A percentile compares a stretch with the other conserved stretches of the same genome.
These are phyloP conservation scores for Lithosia quadra DNA, from an alignment of 2,888 invertebrate genomes.

Conservation along the genomic window DNA sequence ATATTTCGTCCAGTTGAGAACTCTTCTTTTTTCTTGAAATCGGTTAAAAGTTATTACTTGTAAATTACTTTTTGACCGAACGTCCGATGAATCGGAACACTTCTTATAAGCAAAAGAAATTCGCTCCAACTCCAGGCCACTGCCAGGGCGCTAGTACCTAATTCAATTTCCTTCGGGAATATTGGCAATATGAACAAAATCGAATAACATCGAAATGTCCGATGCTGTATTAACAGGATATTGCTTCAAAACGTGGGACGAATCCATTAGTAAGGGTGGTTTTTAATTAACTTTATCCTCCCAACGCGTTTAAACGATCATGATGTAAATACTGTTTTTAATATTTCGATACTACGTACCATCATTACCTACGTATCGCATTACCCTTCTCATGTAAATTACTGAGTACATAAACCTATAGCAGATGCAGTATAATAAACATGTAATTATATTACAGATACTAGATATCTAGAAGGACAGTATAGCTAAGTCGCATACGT, in stretches of 20 bases:
- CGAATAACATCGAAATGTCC: constrained; percentile 60
- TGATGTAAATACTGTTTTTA: constrained; percentile 33
- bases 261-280: constrained; percentile 63
- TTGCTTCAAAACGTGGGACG: constrained; percentile 61
- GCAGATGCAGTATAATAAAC: constrained; percentile 21
- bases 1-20: no score
- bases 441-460: constrained; percentile 40
- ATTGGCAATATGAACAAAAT: constrained; percentile 71
- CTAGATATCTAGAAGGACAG: constrained; percentile 28
- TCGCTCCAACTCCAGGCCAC: constrained; percentile 36
- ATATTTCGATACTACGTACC: constrained; percentile 26
- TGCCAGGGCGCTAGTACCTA: constrained; percentile 59
- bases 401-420: not conserved
- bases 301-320: constrained; percentile 42
- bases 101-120: constrained; percentile 48
- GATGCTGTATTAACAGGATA: constrained; percentile 65
- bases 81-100: constrained; percentile 28
- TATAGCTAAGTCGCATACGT: constrained; percentile 25
- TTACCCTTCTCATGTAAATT: constrained; percentile 10
- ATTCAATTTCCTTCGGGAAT: constrained; percentile 71
- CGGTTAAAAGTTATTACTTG: constrained; percentile 2
- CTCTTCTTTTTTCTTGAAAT: not conserved
- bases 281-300: constrained; percentile 69
- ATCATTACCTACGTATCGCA: constrained; percentile 7
- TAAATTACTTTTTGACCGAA: not conserved